A percentile compares a stretch with the other conserved stretches of the same genome.
These are phyloP conservation scores for Nesidiocoris tenuis DNA, from an alignment of 2,888 invertebrate genomes.

Conservation along the genomic window DNA sequence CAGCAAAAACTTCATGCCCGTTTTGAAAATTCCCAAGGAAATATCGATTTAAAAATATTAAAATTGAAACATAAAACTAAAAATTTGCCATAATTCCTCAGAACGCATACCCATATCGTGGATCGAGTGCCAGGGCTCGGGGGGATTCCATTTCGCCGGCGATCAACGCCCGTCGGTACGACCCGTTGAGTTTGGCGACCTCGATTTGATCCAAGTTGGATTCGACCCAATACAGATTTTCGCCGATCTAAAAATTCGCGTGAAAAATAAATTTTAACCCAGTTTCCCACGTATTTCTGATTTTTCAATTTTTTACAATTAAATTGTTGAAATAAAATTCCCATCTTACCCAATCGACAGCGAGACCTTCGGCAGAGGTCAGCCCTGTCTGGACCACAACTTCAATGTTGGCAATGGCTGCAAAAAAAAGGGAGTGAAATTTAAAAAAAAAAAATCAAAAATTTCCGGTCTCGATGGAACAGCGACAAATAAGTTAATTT, in stretches of 20 bases:
- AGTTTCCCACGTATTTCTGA: too few relatives aligned
- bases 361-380: slow-evolving; percentile 83
- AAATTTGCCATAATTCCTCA: too few relatives aligned
- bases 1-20: not conserved
- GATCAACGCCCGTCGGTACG: slow-evolving; percentile 72
- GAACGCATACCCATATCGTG: slow-evolving; percentile 70
- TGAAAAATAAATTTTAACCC: too few relatives aligned
- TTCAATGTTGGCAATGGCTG: slow-evolving; percentile 71
- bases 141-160: slow-evolving; percentile 82
- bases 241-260: slow-evolving; percentile 59
- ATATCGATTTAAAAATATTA: not conserved
- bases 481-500: too few relatives aligned
- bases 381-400: slow-evolving; percentile 80
- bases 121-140: slow-evolving; percentile 79
- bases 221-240: slow-evolving; percentile 86
- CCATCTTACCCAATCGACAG: slow-evolving; percentile 71
- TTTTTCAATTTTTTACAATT: too few relatives aligned
- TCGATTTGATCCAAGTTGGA: slow-evolving; percentile 81
- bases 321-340: too few relatives aligned
- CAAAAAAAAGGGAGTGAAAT: slow-evolving; percentile 46
- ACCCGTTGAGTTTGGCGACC: slow-evolving; percentile 72
- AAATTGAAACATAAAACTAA: slow-evolving; percentile 1
- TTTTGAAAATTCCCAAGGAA: too few relatives aligned
- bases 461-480: too few relatives aligned
- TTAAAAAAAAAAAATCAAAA: not conserved